Base-by-base conservation (phyloP, 2,797 vertebrate species). In the Todus mexicanus region DNA sequence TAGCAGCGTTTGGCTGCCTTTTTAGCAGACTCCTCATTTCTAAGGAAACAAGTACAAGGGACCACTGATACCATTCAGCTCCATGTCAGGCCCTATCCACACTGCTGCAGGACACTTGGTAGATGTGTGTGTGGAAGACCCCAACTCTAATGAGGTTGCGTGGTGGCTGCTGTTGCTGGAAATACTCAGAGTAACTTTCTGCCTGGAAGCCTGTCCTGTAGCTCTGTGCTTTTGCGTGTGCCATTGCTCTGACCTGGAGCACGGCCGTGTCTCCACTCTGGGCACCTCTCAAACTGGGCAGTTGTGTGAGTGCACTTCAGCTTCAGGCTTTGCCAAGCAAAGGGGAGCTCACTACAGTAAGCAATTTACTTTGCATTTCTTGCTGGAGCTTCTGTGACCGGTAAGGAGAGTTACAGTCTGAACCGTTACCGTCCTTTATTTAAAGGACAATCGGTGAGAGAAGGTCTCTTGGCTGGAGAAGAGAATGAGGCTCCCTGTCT, bases 401-500 rank as follows among this genome's bases (percentile, higher is more conserved):
- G 53, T 40, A 31, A 42, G 38, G 77, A 63, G 65, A 70, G 74
- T 53, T 82, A n/a, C 65, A 90, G 50, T 47, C 69, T 83, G 84
- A 74, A 93, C 57, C 33, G 48, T 54, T 54, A 65, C 61, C 5
- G 0, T 78, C 29, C 72, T 86, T 56, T 59, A 22, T 54, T 88
- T 92, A 78, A 93, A 89, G 75, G 65, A 47, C n/a, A 37, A 37
- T 81, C 80, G 48, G 37, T 40, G 66, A 82, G 84, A 87, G 93
- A 51, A 87, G 60, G 37, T 60, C 77, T 82, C 77, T 93, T 89
- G 68, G 78, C 53, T 84, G 71, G 33, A 48, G 77, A 90, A 73
- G 20, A 70, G 88, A 84, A 90, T 73, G 89, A 93, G 87, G 64
- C 63, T 79, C 77, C 47, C 77, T 82, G 35, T 92, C 64, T 84